phyloP scores from a whole-genome alignment of 2,113 vertebrate genomes.

The Coracopsis vasa region DNA sequence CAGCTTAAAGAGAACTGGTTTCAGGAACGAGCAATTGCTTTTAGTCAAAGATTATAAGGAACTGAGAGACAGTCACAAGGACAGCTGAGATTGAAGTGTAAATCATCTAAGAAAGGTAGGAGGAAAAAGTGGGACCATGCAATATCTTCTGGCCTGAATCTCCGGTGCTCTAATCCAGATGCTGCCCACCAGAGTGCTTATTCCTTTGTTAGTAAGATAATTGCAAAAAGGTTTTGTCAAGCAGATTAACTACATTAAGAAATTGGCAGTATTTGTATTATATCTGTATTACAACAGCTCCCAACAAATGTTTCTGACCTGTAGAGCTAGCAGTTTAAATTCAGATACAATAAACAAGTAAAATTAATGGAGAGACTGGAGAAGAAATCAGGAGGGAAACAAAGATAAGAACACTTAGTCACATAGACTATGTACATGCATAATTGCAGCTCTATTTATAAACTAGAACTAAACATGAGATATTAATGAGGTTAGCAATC shows the following conservation, averaged over 20 bases:
- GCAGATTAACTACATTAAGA: neutral
- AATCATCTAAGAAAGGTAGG: neutral
- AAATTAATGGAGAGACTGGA: neutral
- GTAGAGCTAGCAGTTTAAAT: neutral
- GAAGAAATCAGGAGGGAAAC: neutral
- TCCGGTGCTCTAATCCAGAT: neutral
- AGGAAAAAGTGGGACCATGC: neutral
- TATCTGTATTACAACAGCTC: neutral
- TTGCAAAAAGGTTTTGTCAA: neutral
- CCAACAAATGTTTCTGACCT: neutral
- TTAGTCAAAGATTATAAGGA: neutral
- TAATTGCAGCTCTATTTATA: constrained; percentile 31
- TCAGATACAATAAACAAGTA: constrained; percentile 14
- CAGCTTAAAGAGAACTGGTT: neutral
- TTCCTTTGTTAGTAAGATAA: neutral
- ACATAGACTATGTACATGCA: neutral
- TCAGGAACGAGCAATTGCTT: neutral
- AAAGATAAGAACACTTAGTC: neutral
- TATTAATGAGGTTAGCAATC: constrained; percentile 51
- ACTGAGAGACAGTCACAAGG: neutral
- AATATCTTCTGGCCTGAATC: neutral
- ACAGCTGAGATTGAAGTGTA: neutral
- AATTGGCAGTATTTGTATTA: neutral
- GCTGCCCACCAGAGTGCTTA: neutral
- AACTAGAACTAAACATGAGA: constrained; percentile 16